phyloP scores from a whole-genome alignment of 2,113 vertebrate genomes.

The Gambusia holbrooki region DNA sequence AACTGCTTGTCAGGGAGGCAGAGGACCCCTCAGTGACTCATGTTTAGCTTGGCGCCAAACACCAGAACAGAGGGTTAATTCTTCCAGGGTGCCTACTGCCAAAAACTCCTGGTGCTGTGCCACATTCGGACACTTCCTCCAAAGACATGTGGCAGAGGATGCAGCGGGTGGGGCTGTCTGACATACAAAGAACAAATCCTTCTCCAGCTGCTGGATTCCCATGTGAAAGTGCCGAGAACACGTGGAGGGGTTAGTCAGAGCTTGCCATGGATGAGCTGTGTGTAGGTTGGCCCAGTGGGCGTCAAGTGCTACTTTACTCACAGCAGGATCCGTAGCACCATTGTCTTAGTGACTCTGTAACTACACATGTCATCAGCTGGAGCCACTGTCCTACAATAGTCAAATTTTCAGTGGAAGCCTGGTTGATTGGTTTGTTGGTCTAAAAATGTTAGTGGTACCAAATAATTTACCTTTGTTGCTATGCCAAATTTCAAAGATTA shows the following conservation, averaged over 20 bases:
- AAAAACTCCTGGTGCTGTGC: constrained; percentile 38
- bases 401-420: too few relatives aligned
- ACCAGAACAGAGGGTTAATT: constrained; percentile 7
- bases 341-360: constrained; percentile 21
- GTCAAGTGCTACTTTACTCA: constrained; percentile 29
- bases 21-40: background rate
- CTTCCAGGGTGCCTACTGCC: constrained; percentile 10
- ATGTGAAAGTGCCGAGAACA: constrained; percentile 42
- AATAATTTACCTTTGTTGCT: too few relatives aligned
- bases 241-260: constrained; percentile 47
- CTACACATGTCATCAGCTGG: constrained; percentile 24
- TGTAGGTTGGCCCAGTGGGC: constrained; percentile 44
- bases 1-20: background rate
- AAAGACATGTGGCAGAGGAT: constrained; percentile 45
- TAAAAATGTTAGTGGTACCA: too few relatives aligned
- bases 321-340: constrained; percentile 7
- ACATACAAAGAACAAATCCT: constrained; percentile 60
- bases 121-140: constrained; percentile 36
- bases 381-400: background rate
- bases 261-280: constrained; percentile 20
- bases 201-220: constrained; percentile 61
- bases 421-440: too few relatives aligned
- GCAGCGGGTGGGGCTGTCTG: constrained; percentile 32
- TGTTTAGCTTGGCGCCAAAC: constrained; percentile 7
- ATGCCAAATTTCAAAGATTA: too few relatives aligned